Evolutionary conservation across 1,140 invertebrate species (phyloP).

Genomic region (Sinonovacula constricta): DNA sequence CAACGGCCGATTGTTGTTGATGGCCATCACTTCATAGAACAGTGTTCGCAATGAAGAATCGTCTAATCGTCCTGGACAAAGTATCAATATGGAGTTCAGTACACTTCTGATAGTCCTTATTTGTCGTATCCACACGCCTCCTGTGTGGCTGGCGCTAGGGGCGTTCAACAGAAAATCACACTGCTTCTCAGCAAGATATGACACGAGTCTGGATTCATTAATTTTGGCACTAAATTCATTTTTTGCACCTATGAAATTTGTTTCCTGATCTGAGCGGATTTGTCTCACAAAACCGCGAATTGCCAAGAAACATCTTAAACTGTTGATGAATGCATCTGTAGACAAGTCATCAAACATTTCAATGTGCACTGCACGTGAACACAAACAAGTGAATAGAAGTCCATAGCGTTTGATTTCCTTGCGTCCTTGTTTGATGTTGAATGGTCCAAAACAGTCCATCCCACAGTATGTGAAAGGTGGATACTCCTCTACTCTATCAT

Average conservation of each 20-base stretch:
- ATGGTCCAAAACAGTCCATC: constrained; percentile 61
- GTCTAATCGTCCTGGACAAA: constrained; percentile 43
- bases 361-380: constrained; percentile 57
- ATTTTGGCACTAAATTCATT: constrained; percentile 33
- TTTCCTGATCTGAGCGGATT: constrained; percentile 71
- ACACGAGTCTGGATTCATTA: background rate
- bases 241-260: constrained; percentile 73
- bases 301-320: constrained; percentile 52
- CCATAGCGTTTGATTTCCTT: constrained; percentile 56
- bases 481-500: constrained; percentile 37
- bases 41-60: constrained; percentile 52
- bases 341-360: constrained; percentile 56
- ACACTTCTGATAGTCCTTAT: constrained; percentile 54
- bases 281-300: constrained; percentile 48
- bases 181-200: constrained; percentile 11
- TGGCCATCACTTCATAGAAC: constrained; percentile 56
- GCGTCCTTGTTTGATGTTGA: constrained; percentile 51
- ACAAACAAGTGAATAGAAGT: constrained; percentile 58
- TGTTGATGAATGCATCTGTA: constrained; percentile 60
- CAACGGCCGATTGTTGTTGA: constrained; percentile 56
- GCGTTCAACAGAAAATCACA: constrained; percentile 50
- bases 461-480: constrained; percentile 53
- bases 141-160: constrained; percentile 51
- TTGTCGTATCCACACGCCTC: constrained; percentile 59
- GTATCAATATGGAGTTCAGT: constrained; percentile 21